Percentiles rank a stretch among this genome's conserved stretches.
These are phyloP conservation scores for Cataglyphis rosenhaueri DNA, from an alignment of 2,888 invertebrate species.

Conservation along the genomic window DNA sequence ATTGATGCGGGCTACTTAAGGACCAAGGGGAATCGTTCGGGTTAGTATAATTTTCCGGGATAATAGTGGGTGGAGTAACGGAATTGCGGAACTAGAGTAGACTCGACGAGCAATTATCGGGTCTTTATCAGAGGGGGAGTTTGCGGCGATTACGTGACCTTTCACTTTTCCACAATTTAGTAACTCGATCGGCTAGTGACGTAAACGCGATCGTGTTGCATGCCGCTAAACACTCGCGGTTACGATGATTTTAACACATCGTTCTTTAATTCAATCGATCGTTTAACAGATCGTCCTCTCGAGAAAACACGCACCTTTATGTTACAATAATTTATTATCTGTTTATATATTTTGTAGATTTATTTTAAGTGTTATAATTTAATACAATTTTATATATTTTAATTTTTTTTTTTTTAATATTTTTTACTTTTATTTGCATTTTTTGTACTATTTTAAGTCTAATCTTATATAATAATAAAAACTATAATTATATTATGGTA, in stretches of 20 bases:
- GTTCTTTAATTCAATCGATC: conserved; percentile 37
- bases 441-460: no score
- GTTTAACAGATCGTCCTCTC: not conserved
- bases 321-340: conserved; percentile 13
- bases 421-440: no score
- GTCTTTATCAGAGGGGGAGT: conserved; percentile 53
- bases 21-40: conserved; percentile 5
- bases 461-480: no score
- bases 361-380: no score
- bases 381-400: no score
- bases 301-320: conserved; percentile 10
- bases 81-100: conserved; percentile 35
- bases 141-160: conserved; percentile 61
- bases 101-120: conserved; percentile 44
- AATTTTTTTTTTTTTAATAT: no score
- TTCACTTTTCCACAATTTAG: conserved; percentile 68
- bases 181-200: conserved; percentile 48
- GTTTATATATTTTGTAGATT: no score
- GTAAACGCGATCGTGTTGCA: conserved; percentile 47
- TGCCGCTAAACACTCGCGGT: conserved; percentile 48
- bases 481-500: no score
- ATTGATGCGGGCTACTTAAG: conserved; percentile 6
- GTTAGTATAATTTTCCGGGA: conserved; percentile 33
- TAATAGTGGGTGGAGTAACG: conserved; percentile 50
- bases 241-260: conserved; percentile 52